Evolutionary conservation across 2,888 invertebrate genomes (phyloP), one percentile per base, ranked within the genome.

Genomic region (Pherbina coryleti): DNA sequence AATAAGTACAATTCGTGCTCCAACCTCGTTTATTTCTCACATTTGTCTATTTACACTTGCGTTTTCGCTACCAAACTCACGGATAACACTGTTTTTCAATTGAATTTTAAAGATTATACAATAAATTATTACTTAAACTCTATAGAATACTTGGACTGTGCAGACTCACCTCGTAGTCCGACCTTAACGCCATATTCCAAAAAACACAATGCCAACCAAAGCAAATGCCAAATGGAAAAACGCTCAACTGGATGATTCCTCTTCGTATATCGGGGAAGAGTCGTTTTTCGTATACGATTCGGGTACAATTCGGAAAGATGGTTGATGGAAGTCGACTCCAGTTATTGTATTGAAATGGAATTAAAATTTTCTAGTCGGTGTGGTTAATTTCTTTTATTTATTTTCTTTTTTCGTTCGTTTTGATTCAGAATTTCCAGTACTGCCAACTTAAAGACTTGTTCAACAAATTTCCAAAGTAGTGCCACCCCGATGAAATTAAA

Each of bases 161-260:
- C 51, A 64, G 64, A 86, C 89, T 88, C 84, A 89, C 89, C 89
- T 89, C 89, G 86, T 86, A 89, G 84, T 88, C 87, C 84, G 89
- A 89, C 86, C 88, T 88, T 83, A 87, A 85, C 86, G 89, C 89
- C 89, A 89, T 89, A 84, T 88, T 88, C 84, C 79, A 74, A 71
- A 80, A 78, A 76, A 75, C 79, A 79, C 79, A 76, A 75, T 80
- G 62, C 71, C 49, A 49, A 25, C 49, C 17, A 19, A 2, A 73
- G 73, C 31, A 51, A 60, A 22, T 64, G 34, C 69, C 51, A 69
- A 69, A 51, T 69, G 69, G 66, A 28, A 69, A 69, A 69, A 51
- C 51, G 28, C 51, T 51, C 51, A 28, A 69, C 69, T 49, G 37
- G n/a, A 0, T 7, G 37, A 19, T 9, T 69, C 44, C 49, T 69